Evolutionary conservation across 2,888 invertebrate genomes (phyloP), one percentile per base, ranked within the genome.

Genomic region (Microdon myrmicae): DNA sequence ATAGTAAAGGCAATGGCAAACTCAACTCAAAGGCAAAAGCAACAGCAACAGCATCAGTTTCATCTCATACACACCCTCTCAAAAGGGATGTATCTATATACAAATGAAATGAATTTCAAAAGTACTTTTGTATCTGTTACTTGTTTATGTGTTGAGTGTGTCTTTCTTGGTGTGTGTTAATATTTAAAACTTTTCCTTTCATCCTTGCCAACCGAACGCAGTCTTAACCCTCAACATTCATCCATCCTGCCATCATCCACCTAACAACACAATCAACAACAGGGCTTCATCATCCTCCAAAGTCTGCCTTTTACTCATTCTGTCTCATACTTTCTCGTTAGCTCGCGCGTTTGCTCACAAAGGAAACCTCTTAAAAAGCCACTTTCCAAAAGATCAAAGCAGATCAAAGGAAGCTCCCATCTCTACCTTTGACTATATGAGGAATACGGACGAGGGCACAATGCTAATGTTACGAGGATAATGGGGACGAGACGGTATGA

Each of bases 341-440:
- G 39, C 61, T 56, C 43, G 51, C 56, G 64, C 43, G 58, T 64
- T 64, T 51, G 58, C 45, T 64, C 64, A 64, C 64, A 64, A 64
- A 64, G 58, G 64, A 64, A 64, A 64, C 64, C 64, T 64, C 64
- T 64, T 64, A 64, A 64, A n/a, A 64, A 64, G 64, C 64, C 64
- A 64, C 64, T 64, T 64, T 64, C 64, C 58, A 53, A 64, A 64
- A 64, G 64, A 64, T 64, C 64, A 64, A 64, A 64, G 64, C 53
- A 64, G 64, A 64, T 64, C 64, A 64, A 64, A 64, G 64, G 64
- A 64, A 64, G 64, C 64, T 64, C 58, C 58, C 64, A 64, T 64
- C 58, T 58, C 56, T n/a, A n/a, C 58, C 56, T 64, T 58, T 51
- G 64, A 64, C 64, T 55, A 20, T n/a, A n/a, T 17, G 13, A 22